Evolutionary conservation across 2,797 vertebrate genomes (phyloP), one percentile per base, ranked within the genome.

Genomic region (Pagetopsis macropterus): DNA sequence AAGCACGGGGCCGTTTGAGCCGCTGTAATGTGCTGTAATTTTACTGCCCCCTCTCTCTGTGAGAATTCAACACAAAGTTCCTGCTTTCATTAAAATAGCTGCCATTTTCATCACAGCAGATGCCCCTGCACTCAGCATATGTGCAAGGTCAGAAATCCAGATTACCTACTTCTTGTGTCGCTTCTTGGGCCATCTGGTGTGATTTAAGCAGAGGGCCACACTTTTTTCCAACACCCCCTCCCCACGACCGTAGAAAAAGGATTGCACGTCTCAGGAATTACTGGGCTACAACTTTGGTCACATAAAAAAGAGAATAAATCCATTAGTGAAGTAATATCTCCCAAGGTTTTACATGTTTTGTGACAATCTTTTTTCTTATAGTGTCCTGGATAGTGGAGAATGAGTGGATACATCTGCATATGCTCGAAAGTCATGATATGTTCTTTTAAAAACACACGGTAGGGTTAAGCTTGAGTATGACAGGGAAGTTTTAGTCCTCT

Each of bases 131-230:
- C 82, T 85, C 89, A 88, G 84, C 93, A 93, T 93, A 93, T 93
- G 93, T 88, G 88, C 84, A 70, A 85, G 86, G 91, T 92, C 86
- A 87, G 92, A 92, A 93, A 94, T 93, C 91, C 93, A 93, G 92
- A 92, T 94, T 92, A 92, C 83, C 85, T 66, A 66, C 85, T 85
- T 75, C 88, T 88, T 88, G 85, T 76, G 85, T 89, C 64, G 50
- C 84, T 84, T 82, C 88, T 86, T 84, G 21, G 67, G 84, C 93
- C 92, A 93, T 94, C 93, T 95, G 93, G 76, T 87, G 79, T 85
- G 83, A 92, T 91, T 91, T 86, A 89, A 83, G 87, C 66, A 62
- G 69, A 41, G 56, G 79, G 69, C 75, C 19, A 67, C 31, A 54
- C 56, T 70, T 37, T 61, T 71, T 37, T 70, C 6, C 40, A 49